Base-by-base conservation (phyloP, 1,140 invertebrate species). In the Stegodyphus dumicola region DNA sequence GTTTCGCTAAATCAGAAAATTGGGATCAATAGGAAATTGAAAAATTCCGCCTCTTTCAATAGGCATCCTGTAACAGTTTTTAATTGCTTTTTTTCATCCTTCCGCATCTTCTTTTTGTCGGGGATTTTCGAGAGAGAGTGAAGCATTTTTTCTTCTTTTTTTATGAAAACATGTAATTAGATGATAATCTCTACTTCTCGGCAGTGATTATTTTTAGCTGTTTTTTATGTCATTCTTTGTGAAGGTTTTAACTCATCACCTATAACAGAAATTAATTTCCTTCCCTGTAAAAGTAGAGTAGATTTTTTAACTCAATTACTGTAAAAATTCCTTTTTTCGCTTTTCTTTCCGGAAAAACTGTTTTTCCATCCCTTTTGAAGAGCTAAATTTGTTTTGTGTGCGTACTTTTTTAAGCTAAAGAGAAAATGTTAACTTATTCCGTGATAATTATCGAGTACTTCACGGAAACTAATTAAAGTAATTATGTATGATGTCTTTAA, bases 291-390 rank as follows among this genome's bases (percentile, higher is more conserved):
- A 85, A 71, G 64, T 73, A 66, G 75, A 67, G 75, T 33, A 85
- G 84, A 85, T 85, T 85, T 85, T 78, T 77, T 85, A 85, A 85
- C 84, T 78, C 77, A 85, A 85, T 85, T 85, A 85, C 79, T n/a
- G 17, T 48, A 18, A 51, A 65, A 74, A 18, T 73, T 77, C 56
- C 18, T 49, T 77, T 77, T 77, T 77, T 64, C 6, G 60, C 56
- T 75, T 65, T 56, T 48, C 5, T 64, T 69, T 49, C n/a, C 75
- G 49, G 64, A 10, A 54, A 60, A 48, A 53, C 49, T 60, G 67
- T 81, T 81, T 76, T 76, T 76, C 53, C 69, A 10, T 49, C 64
- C 18, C 54, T 67, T 60, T 53, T 17, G 15, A 76, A 67, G 60
- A n/a, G 65, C 66, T 84, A 77, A 67, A 76, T 84, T 76, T 84